These are phyloP conservation scores for Gymnopithys bicolor DNA, from an alignment of 2,797 vertebrate genomes.

Conservation along the genomic window DNA sequence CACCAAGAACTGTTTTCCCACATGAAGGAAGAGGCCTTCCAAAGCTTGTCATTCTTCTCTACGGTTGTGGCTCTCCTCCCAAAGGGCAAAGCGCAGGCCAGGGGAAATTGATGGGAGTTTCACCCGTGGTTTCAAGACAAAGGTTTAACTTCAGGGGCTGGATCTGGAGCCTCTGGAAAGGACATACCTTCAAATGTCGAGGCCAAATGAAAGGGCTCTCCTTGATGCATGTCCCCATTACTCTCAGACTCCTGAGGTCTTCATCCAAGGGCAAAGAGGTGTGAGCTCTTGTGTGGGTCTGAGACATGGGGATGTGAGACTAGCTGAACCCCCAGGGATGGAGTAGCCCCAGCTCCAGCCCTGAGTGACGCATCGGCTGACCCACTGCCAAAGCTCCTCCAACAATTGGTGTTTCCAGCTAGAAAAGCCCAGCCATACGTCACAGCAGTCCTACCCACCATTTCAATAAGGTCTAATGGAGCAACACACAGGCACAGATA, in stretches of 20 bases:
- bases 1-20: not conserved
- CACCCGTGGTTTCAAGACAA: not conserved
- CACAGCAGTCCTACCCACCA: accelerated
- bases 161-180: not conserved
- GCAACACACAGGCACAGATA: not conserved
- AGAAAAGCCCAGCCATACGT: not conserved
- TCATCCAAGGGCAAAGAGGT: not conserved
- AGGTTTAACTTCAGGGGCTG: not conserved
- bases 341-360: not conserved
- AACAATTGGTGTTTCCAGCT: not conserved
- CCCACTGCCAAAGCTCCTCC: not conserved
- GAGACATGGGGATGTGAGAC: too few relatives aligned
- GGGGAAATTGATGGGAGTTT: not conserved
- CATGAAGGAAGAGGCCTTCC: not conserved
- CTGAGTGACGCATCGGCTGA: accelerated
- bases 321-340: not conserved
- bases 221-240: accelerated
- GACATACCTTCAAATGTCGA: accelerated
- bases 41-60: accelerated
- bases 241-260: not conserved
- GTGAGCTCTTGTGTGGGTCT: not conserved
- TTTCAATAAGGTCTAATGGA: not conserved
- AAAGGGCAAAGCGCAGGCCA: not conserved
- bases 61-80: not conserved
- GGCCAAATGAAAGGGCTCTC: not conserved